Percentiles rank a stretch among this genome's conserved stretches.
These are phyloP conservation scores for Aselliscus stoliczkanus DNA, from an alignment of 2,797 vertebrate genomes.

Conservation along the genomic window DNA sequence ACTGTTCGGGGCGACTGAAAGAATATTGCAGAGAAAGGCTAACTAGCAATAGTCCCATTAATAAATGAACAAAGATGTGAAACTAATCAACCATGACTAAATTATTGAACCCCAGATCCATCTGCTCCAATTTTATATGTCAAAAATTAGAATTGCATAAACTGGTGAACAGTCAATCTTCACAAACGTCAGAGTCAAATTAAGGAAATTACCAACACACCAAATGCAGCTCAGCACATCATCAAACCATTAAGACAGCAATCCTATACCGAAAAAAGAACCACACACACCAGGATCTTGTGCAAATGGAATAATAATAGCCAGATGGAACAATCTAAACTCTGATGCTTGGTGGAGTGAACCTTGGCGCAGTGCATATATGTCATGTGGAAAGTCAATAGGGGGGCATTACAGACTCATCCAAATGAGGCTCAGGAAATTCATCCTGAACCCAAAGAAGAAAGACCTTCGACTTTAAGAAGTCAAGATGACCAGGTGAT, in stretches of 20 bases:
- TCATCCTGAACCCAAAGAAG: neutral
- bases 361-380: neutral
- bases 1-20: neutral
- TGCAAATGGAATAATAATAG: slow-evolving; percentile 5
- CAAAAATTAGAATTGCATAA: slow-evolving; percentile 59
- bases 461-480: neutral
- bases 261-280: slow-evolving; percentile 1
- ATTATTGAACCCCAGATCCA: slow-evolving; percentile 39
- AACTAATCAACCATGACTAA: slow-evolving; percentile 18
- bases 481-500: neutral
- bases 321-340: slow-evolving; percentile 42
- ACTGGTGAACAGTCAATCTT: slow-evolving; percentile 37
- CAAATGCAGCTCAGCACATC: slow-evolving; percentile 25
- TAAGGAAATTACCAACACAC: slow-evolving; percentile 38
- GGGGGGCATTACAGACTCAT: neutral
- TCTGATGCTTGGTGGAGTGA: neutral
- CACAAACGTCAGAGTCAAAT: slow-evolving; percentile 41
- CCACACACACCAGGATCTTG: neutral
- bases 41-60: neutral
- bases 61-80: slow-evolving; percentile 48
- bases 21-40: neutral
- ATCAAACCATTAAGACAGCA: slow-evolving; percentile 20
- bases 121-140: slow-evolving; percentile 46
- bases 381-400: slow-evolving; percentile 24
- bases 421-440: neutral